Base-by-base conservation (phyloP, 2,888 invertebrate genomes). In the Oscheius sp. region DNA sequence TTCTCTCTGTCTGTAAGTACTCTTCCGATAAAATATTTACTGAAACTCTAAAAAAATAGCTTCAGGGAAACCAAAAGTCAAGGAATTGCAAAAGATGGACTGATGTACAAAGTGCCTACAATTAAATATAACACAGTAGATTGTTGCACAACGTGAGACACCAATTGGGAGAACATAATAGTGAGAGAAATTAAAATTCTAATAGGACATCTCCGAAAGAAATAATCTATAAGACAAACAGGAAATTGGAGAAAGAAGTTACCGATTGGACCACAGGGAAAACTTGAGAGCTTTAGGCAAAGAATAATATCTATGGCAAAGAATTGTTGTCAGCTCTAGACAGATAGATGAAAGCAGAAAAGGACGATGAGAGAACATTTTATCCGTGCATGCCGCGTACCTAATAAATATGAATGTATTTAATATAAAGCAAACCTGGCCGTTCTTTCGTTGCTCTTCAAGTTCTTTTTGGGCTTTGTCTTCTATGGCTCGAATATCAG, bases 401-500 rank as follows among this genome's bases (percentile, higher is more conserved):
- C 61, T 61, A 17, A 39, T 39, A 39, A 45, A 15, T 15, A 23
- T 12, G n/a, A 25, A 3, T 50, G 15, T 3, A 48, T 6, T 23
- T 15, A 27, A 25, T 6, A 25, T 8, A 25, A 53, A 53, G 31
- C n/a, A 20, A 10, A 73, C 72, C 64, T 72, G 69, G 42, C 85
- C 85, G 12, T 73, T 80, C 55, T 71, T 74, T 33, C 85, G 74
- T 65, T 75, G 75, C 58, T 80, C 80, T 65, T 78, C 80, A 37
- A 80, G 68, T 46, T 80, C 80, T 46, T 67, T 71, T 45, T 95
- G 94, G 80, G 96, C 96, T 89, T 93, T 92, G 65, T 95, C 96
- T 89, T 98, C 98, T 86, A 97, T 91, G 79, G 92, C 92, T 86
- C 98, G 92, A 88, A 98, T 98, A 89, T 98, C 96, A 48, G 92